Base-by-base conservation (phyloP, 2,797 vertebrate genomes). In the Galagoides demidoff region DNA sequence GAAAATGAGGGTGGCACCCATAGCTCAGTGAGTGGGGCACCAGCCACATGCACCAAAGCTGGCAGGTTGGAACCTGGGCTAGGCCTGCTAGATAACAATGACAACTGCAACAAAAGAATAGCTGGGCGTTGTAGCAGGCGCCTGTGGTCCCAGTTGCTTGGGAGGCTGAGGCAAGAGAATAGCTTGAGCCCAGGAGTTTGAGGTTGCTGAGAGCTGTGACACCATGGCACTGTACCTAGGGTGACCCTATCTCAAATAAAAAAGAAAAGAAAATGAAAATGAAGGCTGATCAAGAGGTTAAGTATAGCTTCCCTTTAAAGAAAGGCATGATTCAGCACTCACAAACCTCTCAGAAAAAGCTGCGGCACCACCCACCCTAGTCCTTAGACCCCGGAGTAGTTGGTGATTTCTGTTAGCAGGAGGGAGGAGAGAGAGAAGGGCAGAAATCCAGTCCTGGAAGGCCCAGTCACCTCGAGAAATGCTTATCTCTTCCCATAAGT, bases 141-240 rank as follows among this genome's bases (percentile, higher is more conserved):
- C 61, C 61, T 64, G 27, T 64, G 6, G 27, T 64, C 61, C 25
- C 61, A 29, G 61, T 5, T 29, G 14, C 61, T 66, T 31, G 6
- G 3, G 31, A 66, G 63, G 63, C 29, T 3, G 7, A 66, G 31
- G 63, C 31, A 1, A 7, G 63, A 66, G 31, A 31, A 8, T 66
- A 2, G 2, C 63, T 66, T 66, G 63, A 66, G 31, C 16, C 31
- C 63, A 66, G 31, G 63, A 66, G 16, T 66, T 66, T 7, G 16
- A 66, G 31, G 64, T n/a, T 57, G 55, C 55, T 19, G 55, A 2
- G 55, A 57, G 19, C 55, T 22, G 3, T n/a, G 16, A 19, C 2
- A 1, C 31, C 7, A 19, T 7, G 0, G 31, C 31, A n/a, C 64
- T n/a, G 0, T n/a, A 66, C 7, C 31, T 8, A 7, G 3, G 64